These are phyloP conservation scores for Pantherophis vulpinus DNA, from an alignment of 2,797 vertebrate genomes.

Conservation along the genomic window DNA sequence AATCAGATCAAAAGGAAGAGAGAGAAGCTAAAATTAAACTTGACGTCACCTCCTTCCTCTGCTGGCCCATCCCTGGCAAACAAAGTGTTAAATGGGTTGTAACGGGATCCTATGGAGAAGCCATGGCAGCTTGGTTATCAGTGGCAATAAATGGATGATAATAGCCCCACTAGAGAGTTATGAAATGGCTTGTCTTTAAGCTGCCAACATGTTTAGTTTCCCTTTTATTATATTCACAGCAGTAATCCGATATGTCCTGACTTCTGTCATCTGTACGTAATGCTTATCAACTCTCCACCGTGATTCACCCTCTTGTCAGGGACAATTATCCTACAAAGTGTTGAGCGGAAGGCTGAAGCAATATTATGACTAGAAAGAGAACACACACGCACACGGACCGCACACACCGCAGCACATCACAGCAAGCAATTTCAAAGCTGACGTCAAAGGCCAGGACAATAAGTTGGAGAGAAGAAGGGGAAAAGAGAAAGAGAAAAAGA, in stretches of 20 bases:
- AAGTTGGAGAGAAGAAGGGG: slow-evolving; percentile 33
- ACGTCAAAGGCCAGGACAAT: slow-evolving; percentile 66
- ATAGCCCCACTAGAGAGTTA: slow-evolving; percentile 84
- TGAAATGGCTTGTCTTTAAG: slow-evolving; percentile 89
- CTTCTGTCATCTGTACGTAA: slow-evolving; percentile 98
- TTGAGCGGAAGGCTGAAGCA: slow-evolving; percentile 82
- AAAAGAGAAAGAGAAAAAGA: slow-evolving; percentile 29
- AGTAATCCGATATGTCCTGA: slow-evolving; percentile 99
- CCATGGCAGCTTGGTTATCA: slow-evolving; percentile 84
- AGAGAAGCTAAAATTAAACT: slow-evolving; percentile 61
- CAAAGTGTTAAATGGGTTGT: slow-evolving; percentile 79
- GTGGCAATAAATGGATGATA: slow-evolving; percentile 88
- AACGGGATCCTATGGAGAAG: slow-evolving; percentile 77
- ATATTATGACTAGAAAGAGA: slow-evolving; percentile 77
- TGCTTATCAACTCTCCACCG: slow-evolving; percentile 97
- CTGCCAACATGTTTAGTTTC: slow-evolving; percentile 92
- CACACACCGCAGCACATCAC: slow-evolving; percentile 62
- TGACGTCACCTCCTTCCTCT: slow-evolving; percentile 49
- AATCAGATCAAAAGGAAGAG: slow-evolving; percentile 65
- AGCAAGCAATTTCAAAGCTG: slow-evolving; percentile 66
- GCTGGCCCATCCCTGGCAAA: slow-evolving; percentile 60
- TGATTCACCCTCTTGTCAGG: slow-evolving; percentile 97
- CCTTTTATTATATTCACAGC: slow-evolving; percentile 98
- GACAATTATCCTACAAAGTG: slow-evolving; percentile 94
- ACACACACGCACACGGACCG: slow-evolving; percentile 49